Evolutionary conservation across 2,888 invertebrate species (phyloP).

Genomic region (Drosophila gaucha): DNA sequence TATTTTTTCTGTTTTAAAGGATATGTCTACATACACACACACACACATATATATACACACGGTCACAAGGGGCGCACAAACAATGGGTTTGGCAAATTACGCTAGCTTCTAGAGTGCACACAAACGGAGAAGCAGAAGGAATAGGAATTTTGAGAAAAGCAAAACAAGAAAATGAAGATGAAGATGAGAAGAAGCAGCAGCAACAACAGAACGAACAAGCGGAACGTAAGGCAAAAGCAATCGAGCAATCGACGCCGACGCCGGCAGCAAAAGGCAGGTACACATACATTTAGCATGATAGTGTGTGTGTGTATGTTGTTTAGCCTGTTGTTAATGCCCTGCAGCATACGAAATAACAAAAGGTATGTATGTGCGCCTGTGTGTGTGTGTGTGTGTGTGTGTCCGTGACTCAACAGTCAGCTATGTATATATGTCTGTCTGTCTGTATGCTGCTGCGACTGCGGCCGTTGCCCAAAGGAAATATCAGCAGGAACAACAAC

Average conservation of each 20-base stretch:
- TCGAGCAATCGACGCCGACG: constrained; percentile 44
- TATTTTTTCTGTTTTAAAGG: constrained; percentile 46
- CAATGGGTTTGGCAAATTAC: constrained; percentile 65
- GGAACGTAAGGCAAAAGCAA: constrained; percentile 44
- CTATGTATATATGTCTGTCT: constrained; percentile 33
- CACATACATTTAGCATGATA: constrained; percentile 10
- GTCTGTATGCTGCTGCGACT: constrained; percentile 44
- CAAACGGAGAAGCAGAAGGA: constrained; percentile 40
- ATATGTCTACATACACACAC: constrained; percentile 30
- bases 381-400: constrained; percentile 30
- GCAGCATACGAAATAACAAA: constrained; percentile 71
- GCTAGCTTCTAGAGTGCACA: constrained; percentile 44
- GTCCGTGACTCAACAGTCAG: constrained; percentile 66
- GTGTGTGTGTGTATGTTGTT: constrained; percentile 31
- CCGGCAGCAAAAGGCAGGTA: constrained; percentile 50
- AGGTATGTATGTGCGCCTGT: constrained; percentile 52
- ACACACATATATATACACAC: not conserved
- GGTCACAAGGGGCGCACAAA: constrained; percentile 40
- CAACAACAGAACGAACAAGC: constrained; percentile 2
- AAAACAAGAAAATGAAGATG: constrained; percentile 11
- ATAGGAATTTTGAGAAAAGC: constrained; percentile 61
- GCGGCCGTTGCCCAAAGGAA: constrained; percentile 57
- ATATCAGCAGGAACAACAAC: constrained; percentile 23
- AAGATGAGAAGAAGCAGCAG: constrained; percentile 7
- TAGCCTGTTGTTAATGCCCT: constrained; percentile 69